phyloP scores from a whole-genome alignment of 1,140 invertebrate genomes.

The Atta cephalotes region DNA sequence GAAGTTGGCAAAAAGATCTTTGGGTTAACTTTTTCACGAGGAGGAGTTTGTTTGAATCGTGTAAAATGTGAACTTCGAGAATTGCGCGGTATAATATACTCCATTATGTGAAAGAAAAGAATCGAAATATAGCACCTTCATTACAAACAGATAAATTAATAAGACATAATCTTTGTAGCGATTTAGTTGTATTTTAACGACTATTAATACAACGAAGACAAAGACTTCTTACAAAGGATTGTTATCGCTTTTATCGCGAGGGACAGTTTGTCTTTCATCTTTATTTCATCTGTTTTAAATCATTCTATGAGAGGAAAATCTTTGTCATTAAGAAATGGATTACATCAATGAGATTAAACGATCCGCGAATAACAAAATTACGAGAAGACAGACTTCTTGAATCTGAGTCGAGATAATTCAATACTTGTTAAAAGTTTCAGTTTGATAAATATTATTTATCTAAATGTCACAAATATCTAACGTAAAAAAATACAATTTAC shows the following conservation, averaged over 20 bases:
- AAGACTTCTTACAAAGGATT: conserved; percentile 66
- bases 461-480: background rate
- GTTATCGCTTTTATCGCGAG: conserved; percentile 64
- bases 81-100: background rate
- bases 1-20: background rate
- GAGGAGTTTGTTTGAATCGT: background rate
- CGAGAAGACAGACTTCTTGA: conserved; percentile 6
- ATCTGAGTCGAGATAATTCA: conserved; percentile 29
- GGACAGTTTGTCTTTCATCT: conserved; percentile 25
- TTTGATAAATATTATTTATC: background rate
- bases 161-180: conserved; percentile 52
- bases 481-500: background rate
- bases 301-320: conserved; percentile 48
- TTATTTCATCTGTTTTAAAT: conserved; percentile 37
- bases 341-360: conserved; percentile 21
- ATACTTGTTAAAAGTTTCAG: conserved; percentile 1
- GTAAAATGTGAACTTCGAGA: background rate
- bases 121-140: conserved; percentile 6
- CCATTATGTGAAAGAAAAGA: background rate
- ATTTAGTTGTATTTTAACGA: conserved; percentile 76
- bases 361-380: background rate
- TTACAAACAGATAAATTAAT: conserved; percentile 37
- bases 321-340: background rate
- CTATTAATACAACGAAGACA: conserved; percentile 77
- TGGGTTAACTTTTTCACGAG: conserved; percentile 25